Percentiles rank a stretch among this genome's conserved stretches.
Conservation (phyloP, 2,888 invertebrate genomes). For the Villa cingulata region DNA sequence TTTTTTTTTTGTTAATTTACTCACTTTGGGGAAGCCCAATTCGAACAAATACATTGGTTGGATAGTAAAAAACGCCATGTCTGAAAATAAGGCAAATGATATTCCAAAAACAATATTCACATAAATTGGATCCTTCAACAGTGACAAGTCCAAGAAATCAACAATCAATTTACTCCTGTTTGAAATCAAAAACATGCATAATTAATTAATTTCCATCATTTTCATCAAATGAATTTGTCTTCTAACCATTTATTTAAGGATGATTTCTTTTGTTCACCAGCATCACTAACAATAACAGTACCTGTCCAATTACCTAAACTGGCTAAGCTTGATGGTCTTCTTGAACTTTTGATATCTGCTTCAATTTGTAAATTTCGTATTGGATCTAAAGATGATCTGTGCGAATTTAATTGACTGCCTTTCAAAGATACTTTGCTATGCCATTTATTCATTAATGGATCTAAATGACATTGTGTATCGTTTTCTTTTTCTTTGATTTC, state of each 20-base stretch:
- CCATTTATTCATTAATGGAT: conserved; percentile 7
- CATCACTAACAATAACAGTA: conserved; percentile 27
- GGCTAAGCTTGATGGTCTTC: conserved; percentile 29
- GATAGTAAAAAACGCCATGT: conserved; percentile 54
- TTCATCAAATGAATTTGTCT: background rate
- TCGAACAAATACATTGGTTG: conserved; percentile 44
- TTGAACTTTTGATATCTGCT: conserved; percentile 1
- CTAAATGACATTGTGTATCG: background rate
- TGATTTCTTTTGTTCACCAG: conserved; percentile 22
- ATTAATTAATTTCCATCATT: background rate
- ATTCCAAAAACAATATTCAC: conserved; percentile 57
- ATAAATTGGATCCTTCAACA: conserved; percentile 49
- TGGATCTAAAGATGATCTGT: background rate
- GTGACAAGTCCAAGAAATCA: conserved; percentile 46
- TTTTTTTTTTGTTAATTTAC: background rate
- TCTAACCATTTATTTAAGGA: conserved; percentile 13
- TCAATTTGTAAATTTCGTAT: conserved; percentile 1
- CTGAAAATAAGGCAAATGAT: conserved; percentile 52
- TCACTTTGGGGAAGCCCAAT: conserved; percentile 27
- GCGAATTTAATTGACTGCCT: background rate
- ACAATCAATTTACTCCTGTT: conserved; percentile 43
- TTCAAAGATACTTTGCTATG: background rate
- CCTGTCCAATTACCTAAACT: conserved; percentile 36
- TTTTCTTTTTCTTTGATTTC: background rate
- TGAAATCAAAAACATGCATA: background rate